Evolutionary conservation across 2,113 vertebrate species (phyloP).

Genomic region (Psittacula cyanocephala): DNA sequence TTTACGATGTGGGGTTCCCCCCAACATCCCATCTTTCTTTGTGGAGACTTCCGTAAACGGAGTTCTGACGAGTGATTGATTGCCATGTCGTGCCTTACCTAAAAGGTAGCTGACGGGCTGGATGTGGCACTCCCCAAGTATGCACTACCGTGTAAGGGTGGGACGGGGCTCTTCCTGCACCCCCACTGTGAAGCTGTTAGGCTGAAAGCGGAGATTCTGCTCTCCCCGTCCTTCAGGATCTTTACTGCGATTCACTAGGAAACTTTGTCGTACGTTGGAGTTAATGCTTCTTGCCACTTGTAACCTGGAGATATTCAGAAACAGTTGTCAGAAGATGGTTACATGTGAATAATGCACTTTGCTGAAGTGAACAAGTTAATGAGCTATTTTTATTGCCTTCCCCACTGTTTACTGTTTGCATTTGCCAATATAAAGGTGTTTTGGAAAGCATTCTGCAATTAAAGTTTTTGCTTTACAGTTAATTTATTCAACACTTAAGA

Average conservation of each 20-base stretch:
- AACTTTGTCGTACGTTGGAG: neutral
- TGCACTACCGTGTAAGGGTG: too few species aligned
- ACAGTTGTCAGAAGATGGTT: neutral
- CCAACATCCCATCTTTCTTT: accelerated
- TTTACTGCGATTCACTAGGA: neutral
- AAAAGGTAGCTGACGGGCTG: neutral
- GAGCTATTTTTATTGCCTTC: neutral
- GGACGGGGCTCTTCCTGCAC: neutral
- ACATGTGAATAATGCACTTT: neutral
- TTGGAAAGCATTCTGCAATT: neutral
- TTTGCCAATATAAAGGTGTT: neutral
- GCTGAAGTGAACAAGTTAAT: neutral
- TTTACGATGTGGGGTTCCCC: neutral
- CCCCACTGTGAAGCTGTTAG: too few species aligned
- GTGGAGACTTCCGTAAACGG: neutral
- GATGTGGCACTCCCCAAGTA: accelerated
- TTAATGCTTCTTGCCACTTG: neutral
- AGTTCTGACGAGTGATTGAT: neutral
- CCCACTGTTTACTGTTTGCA: neutral
- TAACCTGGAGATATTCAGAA: neutral
- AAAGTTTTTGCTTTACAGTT: neutral
- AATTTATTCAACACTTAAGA: neutral
- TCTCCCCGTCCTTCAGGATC: neutral
- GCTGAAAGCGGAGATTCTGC: neutral
- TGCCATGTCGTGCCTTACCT: neutral